phyloP scores from a whole-genome alignment of 2,888 invertebrate species.

The Pristionchus fissidentatus region DNA sequence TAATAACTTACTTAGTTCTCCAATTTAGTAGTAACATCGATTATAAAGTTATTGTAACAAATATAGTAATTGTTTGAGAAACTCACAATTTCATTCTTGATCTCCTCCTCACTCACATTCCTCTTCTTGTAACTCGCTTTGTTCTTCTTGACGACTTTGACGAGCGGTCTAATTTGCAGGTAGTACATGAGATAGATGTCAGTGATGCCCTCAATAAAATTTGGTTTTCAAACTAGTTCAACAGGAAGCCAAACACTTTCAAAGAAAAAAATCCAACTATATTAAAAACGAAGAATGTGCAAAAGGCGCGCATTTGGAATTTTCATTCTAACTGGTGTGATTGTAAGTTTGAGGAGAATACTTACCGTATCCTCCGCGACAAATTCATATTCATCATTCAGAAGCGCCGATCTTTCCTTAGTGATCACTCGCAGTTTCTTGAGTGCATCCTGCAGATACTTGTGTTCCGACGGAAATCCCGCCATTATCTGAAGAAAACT shows the following conservation, averaged over 20 bases:
- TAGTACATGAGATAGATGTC: background rate
- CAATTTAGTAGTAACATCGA: too few species aligned
- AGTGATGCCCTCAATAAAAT: background rate
- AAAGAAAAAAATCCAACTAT: too few species aligned
- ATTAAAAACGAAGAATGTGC: too few species aligned
- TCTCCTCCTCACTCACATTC: background rate
- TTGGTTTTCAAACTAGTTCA: too few species aligned
- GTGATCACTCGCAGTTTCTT: background rate
- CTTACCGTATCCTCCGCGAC: background rate
- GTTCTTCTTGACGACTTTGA: background rate
- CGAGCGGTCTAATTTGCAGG: background rate
- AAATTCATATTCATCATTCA: background rate
- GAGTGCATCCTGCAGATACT: background rate
- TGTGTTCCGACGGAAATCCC: background rate
- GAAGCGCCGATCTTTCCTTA: background rate
- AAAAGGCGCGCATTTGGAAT: too few species aligned
- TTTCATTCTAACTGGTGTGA: background rate
- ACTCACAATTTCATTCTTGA: background rate
- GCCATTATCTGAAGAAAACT: background rate
- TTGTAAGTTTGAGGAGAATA: background rate
- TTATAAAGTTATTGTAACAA: too few species aligned
- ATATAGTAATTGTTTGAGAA: too few species aligned
- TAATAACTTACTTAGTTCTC: too few species aligned
- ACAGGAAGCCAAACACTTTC: too few species aligned
- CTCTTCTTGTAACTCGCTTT: background rate